phyloP scores from a whole-genome alignment of 2,797 vertebrate species.

The Eremophila alpestris region DNA sequence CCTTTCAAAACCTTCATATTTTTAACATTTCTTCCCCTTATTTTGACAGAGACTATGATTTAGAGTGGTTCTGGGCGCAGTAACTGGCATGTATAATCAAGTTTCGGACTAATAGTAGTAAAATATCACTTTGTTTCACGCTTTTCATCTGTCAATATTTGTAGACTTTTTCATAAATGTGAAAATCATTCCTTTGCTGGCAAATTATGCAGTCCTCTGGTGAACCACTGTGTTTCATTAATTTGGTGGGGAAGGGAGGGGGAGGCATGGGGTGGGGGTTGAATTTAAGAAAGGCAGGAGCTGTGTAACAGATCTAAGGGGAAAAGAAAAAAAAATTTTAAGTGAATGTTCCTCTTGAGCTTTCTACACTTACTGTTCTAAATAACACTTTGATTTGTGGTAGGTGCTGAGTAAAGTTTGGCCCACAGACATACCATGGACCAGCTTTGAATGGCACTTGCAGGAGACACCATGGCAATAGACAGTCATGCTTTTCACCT shows the following conservation, averaged over 20 bases:
- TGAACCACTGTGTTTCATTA: background rate
- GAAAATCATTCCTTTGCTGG: background rate
- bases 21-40: background rate
- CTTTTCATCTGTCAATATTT: background rate
- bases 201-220: background rate
- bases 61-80: background rate
- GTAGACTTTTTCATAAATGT: background rate
- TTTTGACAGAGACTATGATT: background rate
- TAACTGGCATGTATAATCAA: background rate
- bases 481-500: background rate
- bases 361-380: background rate
- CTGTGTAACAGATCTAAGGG: background rate
- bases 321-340: background rate
- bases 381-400: background rate
- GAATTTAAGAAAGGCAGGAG: background rate
- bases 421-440: background rate
- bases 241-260: background rate
- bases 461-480: background rate
- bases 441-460: background rate
- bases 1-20: background rate
- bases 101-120: background rate
- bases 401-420: background rate
- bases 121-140: background rate
- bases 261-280: rapidly evolving
- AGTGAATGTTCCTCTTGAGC: background rate